phyloP scores from a whole-genome alignment of 2,113 vertebrate species.

The Rafetus swinhoei region DNA sequence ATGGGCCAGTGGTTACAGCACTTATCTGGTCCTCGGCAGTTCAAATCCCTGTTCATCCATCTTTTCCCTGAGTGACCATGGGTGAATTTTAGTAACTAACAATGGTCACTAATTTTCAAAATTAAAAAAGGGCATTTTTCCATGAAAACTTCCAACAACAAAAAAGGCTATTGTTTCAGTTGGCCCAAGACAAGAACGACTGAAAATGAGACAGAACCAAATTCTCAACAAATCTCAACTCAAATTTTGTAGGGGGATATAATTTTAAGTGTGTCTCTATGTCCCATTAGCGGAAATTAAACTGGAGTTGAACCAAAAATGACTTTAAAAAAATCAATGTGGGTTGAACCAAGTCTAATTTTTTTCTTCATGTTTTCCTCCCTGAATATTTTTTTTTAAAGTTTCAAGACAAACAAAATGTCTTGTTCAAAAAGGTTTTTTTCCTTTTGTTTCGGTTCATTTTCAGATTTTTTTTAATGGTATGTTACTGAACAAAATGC shows the following conservation, averaged over 20 bases:
- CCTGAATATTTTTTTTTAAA: not conserved
- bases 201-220: fast-evolving
- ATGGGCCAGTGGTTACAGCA: fast-evolving
- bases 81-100: not conserved
- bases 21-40: not conserved
- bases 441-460: not conserved
- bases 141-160: not conserved
- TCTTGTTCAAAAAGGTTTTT: not conserved
- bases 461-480: not conserved
- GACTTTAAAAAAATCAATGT: not conserved
- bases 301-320: not conserved
- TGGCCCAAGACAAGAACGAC: not conserved
- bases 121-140: not conserved
- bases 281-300: not conserved
- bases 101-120: not conserved
- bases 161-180: not conserved
- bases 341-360: not conserved
- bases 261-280: not conserved
- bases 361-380: not conserved
- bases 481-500: not conserved
- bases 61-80: not conserved
- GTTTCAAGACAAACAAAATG: not conserved
- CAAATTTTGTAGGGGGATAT: not conserved
- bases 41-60: not conserved
- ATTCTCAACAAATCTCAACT: not conserved